Evolutionary conservation across 2,888 invertebrate species (phyloP).

Genomic region (Oithona nana): DNA sequence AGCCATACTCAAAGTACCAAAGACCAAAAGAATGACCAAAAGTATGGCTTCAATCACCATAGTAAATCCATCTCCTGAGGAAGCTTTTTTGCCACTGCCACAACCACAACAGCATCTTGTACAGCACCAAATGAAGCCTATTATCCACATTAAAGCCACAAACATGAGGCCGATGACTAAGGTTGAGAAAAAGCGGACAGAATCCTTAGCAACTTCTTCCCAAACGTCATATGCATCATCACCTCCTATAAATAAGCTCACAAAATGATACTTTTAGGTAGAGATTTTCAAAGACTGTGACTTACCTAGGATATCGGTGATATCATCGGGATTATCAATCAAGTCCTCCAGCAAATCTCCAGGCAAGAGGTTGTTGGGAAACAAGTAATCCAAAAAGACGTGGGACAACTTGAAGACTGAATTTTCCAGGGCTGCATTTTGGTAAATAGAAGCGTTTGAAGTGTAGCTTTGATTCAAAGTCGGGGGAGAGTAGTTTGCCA

Average conservation of each 20-base stretch:
- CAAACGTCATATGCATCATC: neutral
- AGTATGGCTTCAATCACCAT: neutral
- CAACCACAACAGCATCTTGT: neutral
- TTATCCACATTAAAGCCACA: neutral
- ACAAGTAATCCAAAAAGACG: neutral
- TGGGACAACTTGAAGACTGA: neutral
- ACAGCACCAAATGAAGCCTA: neutral
- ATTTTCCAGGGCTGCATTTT: neutral
- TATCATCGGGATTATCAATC: neutral
- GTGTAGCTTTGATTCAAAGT: neutral
- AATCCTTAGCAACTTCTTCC: neutral
- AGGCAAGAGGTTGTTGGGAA: neutral
- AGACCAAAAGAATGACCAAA: neutral
- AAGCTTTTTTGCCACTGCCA: neutral
- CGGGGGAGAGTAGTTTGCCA: neutral
- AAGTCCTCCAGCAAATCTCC: neutral
- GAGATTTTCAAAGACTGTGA: too few species aligned
- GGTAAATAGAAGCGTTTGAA: neutral
- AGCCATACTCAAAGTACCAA: neutral
- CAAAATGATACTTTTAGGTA: too few species aligned
- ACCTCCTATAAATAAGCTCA: too few species aligned
- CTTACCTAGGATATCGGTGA: too few species aligned
- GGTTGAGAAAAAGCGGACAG: neutral
- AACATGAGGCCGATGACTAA: neutral
- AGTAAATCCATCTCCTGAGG: neutral